Conservation (phyloP, 2,888 invertebrate species). For the Cosmopolites sordidus region DNA sequence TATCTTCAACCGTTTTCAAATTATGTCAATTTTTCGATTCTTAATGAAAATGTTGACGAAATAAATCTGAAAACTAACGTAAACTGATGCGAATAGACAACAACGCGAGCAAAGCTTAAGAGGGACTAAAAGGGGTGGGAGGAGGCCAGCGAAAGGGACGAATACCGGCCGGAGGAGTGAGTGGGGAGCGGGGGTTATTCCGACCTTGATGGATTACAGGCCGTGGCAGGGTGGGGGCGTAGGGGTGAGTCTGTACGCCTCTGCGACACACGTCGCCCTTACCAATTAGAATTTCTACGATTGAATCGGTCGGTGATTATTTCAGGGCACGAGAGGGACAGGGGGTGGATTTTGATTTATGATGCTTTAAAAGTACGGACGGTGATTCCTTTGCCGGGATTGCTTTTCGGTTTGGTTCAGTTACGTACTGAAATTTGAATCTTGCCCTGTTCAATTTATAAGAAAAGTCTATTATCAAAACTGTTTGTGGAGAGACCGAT, state of each 20-base stretch:
- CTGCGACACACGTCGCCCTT: constrained; percentile 45
- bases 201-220: constrained; percentile 51
- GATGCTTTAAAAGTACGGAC: not conserved
- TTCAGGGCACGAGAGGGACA: not conserved
- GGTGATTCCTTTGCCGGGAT: too few species aligned
- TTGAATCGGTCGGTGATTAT: constrained; percentile 41
- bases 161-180: constrained; percentile 43
- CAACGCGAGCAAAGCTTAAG: not conserved
- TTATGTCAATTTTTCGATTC: too few species aligned
- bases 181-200: constrained; percentile 51
- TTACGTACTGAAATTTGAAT: too few species aligned
- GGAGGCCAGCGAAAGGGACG: constrained; percentile 44
- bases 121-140: constrained; percentile 25
- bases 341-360: constrained; percentile 21
- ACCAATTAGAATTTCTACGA: constrained; percentile 49
- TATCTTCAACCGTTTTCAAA: too few species aligned
- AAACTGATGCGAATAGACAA: not conserved
- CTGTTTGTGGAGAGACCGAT: too few species aligned
- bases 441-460: too few species aligned
- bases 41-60: too few species aligned
- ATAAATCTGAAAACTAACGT: too few species aligned
- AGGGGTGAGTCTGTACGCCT: constrained; percentile 18
- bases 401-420: too few species aligned
- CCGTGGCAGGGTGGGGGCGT: constrained; percentile 46
- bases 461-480: too few species aligned